Evolutionary conservation across 2,113 vertebrate genomes (phyloP), one percentile per base, ranked within the genome.

Genomic region (Danionella cerebrum): DNA sequence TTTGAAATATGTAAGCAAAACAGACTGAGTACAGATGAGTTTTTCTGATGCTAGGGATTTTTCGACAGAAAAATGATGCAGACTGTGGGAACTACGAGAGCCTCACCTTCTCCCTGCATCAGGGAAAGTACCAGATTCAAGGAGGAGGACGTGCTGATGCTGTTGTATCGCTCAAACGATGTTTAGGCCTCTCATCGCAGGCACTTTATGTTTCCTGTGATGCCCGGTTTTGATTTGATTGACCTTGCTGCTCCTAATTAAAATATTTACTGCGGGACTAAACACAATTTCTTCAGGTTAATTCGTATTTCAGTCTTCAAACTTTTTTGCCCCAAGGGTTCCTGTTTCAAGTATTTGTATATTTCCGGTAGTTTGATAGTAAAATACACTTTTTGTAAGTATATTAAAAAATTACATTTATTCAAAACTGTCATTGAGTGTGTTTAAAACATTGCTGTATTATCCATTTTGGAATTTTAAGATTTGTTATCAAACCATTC

Each of bases 51-150:
- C 16, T 45, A 5, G 59, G 42, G 50, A 44, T 24, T 50, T 35
- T 36, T 48, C 4, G 22, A 48, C 21, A 8, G 41, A 13, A 64
- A 48, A 36, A 22, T 29, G 22, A 8, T 33, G 29, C 11, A 22
- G 59, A 31, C 24, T 64, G 60, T 64, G 60, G 44, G 60, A 64
- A 64, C 60, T 35, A 36, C 22, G 44, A 24, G 13, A 29, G 1
- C 44, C 33, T 64, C 60, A 64, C 60, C 60, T 64, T 64, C 60
- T 64, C 59, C 22, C 6, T 1, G 13, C 8, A 36, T 16, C 2
- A 19, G 27, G 60, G 44, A 50, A 64, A 64, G 44, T 64, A 64
- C 59, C 59, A 4, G 13, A 63, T 25, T 29, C 48, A 29, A 63
- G 18, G 48, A 60, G 13, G 51, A 31, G 51, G 53, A 57, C 2